Percentiles rank a stretch among this genome's conserved stretches.
These are phyloP conservation scores for Nephrotoma flavescens DNA, from an alignment of 2,888 invertebrate species.

Conservation along the genomic window DNA sequence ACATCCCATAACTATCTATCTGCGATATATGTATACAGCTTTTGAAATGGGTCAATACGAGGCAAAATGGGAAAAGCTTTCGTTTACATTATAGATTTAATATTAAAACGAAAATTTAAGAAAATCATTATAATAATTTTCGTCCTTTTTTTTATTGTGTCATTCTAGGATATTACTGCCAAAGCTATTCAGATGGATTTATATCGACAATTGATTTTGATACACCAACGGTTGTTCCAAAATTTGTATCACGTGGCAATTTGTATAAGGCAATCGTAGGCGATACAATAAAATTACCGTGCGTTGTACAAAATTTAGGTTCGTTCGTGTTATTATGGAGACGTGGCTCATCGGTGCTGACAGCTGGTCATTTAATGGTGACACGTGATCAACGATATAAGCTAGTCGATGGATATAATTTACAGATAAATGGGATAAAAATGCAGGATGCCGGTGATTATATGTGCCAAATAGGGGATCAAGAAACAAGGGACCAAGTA, in stretches of 20 bases:
- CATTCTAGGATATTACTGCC: constrained; percentile 2
- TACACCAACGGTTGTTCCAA: constrained; percentile 35
- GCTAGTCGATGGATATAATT: constrained; percentile 51
- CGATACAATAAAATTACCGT: constrained; percentile 61
- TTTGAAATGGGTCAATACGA: background rate
- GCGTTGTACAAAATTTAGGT: constrained; percentile 59
- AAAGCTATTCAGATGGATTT: constrained; percentile 7
- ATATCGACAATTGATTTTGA: constrained; percentile 12
- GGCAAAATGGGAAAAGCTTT: background rate
- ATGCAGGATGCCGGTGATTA: constrained; percentile 60
- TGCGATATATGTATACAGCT: background rate
- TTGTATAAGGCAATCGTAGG: constrained; percentile 65
- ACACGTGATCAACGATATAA: constrained; percentile 50
- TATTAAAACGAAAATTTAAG: background rate
- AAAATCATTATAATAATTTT: background rate
- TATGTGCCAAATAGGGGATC: constrained; percentile 56
- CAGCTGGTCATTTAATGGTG: constrained; percentile 56
- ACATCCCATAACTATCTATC: background rate
- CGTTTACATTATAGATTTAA: background rate
- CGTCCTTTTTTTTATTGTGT: background rate
- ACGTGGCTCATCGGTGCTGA: constrained; percentile 51
- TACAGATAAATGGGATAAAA: constrained; percentile 53
- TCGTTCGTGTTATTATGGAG: constrained; percentile 53
- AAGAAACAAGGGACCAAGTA: constrained; percentile 52
- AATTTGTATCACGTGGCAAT: constrained; percentile 59